These are phyloP conservation scores for Eremophila alpestris DNA, from an alignment of 2,797 vertebrate species.

Conservation along the genomic window DNA sequence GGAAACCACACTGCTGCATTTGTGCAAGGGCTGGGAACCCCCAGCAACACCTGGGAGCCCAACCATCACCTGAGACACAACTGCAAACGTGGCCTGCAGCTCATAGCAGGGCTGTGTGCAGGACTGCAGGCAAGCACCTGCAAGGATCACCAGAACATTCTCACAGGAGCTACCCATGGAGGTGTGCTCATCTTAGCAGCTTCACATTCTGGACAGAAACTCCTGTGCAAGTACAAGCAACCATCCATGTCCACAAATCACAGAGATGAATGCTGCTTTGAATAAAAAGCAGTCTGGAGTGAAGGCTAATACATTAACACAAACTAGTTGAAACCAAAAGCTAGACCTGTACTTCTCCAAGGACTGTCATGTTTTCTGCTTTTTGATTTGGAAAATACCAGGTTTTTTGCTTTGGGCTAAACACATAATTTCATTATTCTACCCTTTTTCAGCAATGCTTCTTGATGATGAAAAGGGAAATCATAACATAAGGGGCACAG, in stretches of 20 bases:
- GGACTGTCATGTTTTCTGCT: not conserved
- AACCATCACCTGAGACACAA: not conserved
- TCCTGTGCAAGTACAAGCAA: not conserved
- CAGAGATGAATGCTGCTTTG: not conserved
- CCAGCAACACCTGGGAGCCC: not conserved
- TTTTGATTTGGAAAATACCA: slow-evolving; percentile 22
- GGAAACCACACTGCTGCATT: not conserved
- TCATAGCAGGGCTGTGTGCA: not conserved
- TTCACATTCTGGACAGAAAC: not conserved
- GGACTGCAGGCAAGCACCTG: rapidly evolving
- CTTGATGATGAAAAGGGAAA: not conserved
- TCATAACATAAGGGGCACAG: not conserved
- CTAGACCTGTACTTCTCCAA: not conserved
- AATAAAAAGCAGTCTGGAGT: not conserved
- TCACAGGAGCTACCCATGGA: not conserved
- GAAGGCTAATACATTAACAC: not conserved
- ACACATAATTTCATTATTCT: not conserved
- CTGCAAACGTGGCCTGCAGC: not conserved
- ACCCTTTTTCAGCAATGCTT: not conserved
- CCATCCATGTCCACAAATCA: not conserved
- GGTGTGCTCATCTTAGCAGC: not conserved
- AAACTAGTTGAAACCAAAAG: not conserved
- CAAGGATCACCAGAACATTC: not conserved
- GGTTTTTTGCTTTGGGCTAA: not conserved
- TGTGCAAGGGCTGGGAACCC: not conserved